phyloP scores from a whole-genome alignment of 2,797 vertebrate genomes.

The Chromobotia macracanthus region DNA sequence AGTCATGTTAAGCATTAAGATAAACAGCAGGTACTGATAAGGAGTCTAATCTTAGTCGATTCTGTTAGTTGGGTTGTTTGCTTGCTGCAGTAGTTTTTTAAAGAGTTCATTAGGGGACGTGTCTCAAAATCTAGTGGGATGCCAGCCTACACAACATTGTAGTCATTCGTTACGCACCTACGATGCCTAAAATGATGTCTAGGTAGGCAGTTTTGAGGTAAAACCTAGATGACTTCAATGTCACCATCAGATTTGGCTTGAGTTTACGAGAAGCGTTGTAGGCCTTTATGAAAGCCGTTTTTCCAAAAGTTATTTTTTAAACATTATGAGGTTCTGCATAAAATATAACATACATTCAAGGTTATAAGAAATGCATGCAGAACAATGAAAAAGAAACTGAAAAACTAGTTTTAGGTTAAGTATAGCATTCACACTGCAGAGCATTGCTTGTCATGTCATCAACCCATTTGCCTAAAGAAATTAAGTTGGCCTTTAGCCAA shows the following conservation, averaged over 20 bases:
- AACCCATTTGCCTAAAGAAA: not conserved
- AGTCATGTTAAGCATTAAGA: constrained; percentile 30
- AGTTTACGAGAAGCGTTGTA: not conserved
- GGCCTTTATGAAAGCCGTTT: too few species aligned
- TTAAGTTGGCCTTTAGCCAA: not conserved
- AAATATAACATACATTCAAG: not conserved
- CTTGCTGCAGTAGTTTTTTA: not conserved
- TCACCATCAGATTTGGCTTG: not conserved
- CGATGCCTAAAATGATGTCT: not conserved
- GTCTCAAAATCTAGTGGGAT: not conserved
- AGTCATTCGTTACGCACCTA: not conserved
- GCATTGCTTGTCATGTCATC: not conserved
- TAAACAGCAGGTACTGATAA: constrained; percentile 7
- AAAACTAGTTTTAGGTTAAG: not conserved
- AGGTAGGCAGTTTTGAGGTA: not conserved
- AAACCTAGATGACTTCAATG: not conserved
- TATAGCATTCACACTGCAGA: not conserved
- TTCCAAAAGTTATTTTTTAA: too few species aligned
- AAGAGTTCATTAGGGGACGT: not conserved
- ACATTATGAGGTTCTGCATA: too few species aligned
- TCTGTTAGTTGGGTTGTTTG: not conserved
- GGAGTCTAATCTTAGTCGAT: not conserved
- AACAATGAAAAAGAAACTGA: not conserved
- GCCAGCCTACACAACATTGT: not conserved
- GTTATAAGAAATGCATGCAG: not conserved